Conservation (phyloP, 2,113 vertebrate species). For the Parus major region DNA sequence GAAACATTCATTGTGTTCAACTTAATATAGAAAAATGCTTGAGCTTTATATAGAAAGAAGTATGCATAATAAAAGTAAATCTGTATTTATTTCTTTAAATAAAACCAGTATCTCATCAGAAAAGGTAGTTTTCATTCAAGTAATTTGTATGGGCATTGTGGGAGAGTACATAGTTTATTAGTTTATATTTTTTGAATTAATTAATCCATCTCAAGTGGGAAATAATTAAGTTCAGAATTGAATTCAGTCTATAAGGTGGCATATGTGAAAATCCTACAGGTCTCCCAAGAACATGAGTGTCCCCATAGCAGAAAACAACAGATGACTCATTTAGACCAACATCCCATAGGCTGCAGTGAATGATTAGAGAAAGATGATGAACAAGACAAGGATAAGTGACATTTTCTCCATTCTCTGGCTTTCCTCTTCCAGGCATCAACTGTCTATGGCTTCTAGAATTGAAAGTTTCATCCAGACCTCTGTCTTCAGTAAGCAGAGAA, state of each 20-base stretch:
- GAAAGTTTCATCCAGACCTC: neutral
- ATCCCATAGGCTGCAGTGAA: neutral
- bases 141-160: neutral
- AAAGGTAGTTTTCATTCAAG: neutral
- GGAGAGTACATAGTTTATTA: neutral
- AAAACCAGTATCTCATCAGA: neutral
- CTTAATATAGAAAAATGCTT: neutral
- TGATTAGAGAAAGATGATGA: neutral
- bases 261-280: neutral
- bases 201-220: neutral
- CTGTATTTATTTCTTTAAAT: neutral
- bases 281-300: neutral
- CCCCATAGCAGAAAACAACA: neutral
- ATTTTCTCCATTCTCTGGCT: neutral
- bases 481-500: neutral
- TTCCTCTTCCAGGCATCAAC: neutral
- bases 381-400: neutral
- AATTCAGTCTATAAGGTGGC: neutral
- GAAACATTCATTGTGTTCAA: fast-evolving
- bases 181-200: neutral
- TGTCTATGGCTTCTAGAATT: neutral
- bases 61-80: neutral
- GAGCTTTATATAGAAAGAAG: neutral
- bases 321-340: neutral
- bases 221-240: neutral